Base-by-base conservation (phyloP, 2,113 vertebrate species). In the Gulo gulo region DNA sequence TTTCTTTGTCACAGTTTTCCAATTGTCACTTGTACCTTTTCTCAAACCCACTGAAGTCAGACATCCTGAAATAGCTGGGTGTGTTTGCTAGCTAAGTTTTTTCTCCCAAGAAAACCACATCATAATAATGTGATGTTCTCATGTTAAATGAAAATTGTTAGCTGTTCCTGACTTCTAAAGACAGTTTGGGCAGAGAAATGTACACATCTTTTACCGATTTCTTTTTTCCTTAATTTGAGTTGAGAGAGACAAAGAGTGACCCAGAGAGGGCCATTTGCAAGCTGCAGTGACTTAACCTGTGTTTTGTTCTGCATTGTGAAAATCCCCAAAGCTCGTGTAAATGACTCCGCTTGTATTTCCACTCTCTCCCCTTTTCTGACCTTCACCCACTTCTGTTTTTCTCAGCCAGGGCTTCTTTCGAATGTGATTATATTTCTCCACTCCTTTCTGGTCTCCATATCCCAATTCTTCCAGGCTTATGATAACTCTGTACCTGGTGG, bases 131-230 rank as follows among this genome's bases (percentile, higher is more conserved):
- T n/a, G 65, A 69, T 82, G 20, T 95, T 95, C 45, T 83, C 31
- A 52, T 4, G 4, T 65, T 94, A 69, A 81, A 63, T 73, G 65
- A 91, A 97, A 87, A 95, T 34, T 36, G 11, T 95, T 36, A 65
- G 10, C 50, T 83, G 9, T 92, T 90, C 29, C 55, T 97, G 21
- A 91, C 52, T 91, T 96, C 12, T 69, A 61, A 52, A 95, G 84
- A 50, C 23, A 83, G 76, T 67, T 85, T 52, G 21, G 10, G 29
- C 65, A 96, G 47, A 88, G 34, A 92, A 82, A 84, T 57, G 4
- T 13, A 42, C 36, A 71, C 55, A 18, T 61, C 12, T 59, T 90
- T 93, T 88, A 52, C 42, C 83, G 57, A 73, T 94, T 82, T 76
- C 6, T 61, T 90, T 59, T 57, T 39, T 36, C n/a, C 26, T 69